phyloP scores from a whole-genome alignment of 2,888 invertebrate genomes.

The Oeneis ivallda region DNA sequence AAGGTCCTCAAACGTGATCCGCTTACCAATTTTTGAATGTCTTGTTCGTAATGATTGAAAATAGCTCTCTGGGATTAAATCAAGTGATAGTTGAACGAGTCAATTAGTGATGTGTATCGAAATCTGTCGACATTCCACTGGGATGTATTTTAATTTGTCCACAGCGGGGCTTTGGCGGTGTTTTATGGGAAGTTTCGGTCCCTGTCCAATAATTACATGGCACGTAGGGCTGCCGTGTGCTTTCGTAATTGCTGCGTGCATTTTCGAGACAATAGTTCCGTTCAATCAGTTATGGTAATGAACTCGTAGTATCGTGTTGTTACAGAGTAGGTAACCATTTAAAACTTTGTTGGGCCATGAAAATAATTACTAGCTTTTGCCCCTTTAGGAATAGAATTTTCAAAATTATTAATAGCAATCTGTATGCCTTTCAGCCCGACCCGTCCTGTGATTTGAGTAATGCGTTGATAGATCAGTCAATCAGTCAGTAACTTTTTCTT shows the following conservation, averaged over 20 bases:
- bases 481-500: too few species aligned
- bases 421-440: too few species aligned
- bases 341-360: background rate
- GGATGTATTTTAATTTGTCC: conserved; percentile 58
- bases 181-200: conserved; percentile 59
- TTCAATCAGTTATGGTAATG: conserved; percentile 77
- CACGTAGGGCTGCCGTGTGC: conserved; percentile 39
- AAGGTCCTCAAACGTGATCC: conserved; percentile 65
- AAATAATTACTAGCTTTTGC: too few species aligned
- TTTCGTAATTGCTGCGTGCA: conserved; percentile 51
- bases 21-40: conserved; percentile 54
- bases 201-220: conserved; percentile 56
- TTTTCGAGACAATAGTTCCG: conserved; percentile 53
- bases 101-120: conserved; percentile 65
- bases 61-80: conserved; percentile 39
- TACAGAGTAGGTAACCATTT: conserved; percentile 13
- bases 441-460: too few species aligned
- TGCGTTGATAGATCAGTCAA: too few species aligned
- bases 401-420: too few species aligned
- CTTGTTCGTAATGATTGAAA: conserved; percentile 30
- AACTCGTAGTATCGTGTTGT: conserved; percentile 49
- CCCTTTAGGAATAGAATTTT: too few species aligned
- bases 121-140: conserved; percentile 54
- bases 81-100: conserved; percentile 50
- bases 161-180: conserved; percentile 40